Evolutionary conservation across 2,888 invertebrate species (phyloP).

Genomic region (Volucella bombylans): DNA sequence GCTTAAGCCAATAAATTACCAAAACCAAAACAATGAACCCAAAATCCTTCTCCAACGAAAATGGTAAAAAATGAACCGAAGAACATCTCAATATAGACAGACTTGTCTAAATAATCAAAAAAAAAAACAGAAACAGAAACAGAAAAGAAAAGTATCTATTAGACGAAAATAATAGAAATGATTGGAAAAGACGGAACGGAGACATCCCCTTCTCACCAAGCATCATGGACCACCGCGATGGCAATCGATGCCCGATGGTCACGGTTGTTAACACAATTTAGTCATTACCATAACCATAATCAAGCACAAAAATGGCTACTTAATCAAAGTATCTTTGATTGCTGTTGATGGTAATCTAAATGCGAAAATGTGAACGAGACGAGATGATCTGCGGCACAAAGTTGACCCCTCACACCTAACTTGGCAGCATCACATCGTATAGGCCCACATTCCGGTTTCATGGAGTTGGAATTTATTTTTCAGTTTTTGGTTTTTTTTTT

Average conservation of each 20-base stretch:
- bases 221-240: constrained; percentile 45
- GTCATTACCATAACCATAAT: constrained; percentile 61
- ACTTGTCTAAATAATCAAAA: constrained; percentile 40
- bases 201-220: constrained; percentile 15
- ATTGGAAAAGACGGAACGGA: constrained; percentile 9
- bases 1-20: constrained; percentile 62
- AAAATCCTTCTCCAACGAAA: neutral
- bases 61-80: neutral
- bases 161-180: constrained; percentile 50
- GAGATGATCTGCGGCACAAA: neutral
- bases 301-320: constrained; percentile 52
- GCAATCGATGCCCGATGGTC: constrained; percentile 49
- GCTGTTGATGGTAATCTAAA: constrained; percentile 49
- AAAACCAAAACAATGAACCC: constrained; percentile 5
- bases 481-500: too few species aligned
- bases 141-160: constrained; percentile 50
- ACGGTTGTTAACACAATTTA: constrained; percentile 62
- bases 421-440: too few species aligned
- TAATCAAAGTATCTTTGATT: constrained; percentile 49
- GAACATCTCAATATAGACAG: constrained; percentile 55
- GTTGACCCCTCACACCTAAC: constrained; percentile 17
- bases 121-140: neutral
- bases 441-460: too few species aligned
- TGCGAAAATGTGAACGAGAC: constrained; percentile 57
- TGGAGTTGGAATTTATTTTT: too few species aligned